Conservation (phyloP, 2,888 invertebrate genomes). For the Iselma pallidipennis region DNA sequence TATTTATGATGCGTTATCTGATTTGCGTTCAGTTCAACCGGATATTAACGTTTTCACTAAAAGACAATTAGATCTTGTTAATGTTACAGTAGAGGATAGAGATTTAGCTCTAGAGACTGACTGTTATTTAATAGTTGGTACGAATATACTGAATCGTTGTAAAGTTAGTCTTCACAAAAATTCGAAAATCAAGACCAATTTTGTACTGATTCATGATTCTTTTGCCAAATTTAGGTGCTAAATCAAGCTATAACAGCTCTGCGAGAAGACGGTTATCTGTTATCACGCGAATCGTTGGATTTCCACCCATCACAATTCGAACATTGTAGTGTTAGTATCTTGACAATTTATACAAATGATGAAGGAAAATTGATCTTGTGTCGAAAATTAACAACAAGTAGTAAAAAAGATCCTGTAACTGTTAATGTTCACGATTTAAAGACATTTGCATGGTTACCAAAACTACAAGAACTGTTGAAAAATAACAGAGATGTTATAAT, state of each 20-base stretch:
- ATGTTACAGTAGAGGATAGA: conserved; percentile 64
- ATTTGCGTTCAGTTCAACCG: conserved; percentile 71
- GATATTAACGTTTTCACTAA: conserved; percentile 64
- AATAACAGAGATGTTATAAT: conserved; percentile 59
- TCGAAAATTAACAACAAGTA: no score
- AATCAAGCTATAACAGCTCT: background rate
- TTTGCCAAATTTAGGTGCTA: no score
- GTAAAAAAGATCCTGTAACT: background rate
- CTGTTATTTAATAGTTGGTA: conserved; percentile 34
- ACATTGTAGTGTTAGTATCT: conserved; percentile 59
- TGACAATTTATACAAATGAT: conserved; percentile 58
- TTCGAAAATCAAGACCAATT: no score
- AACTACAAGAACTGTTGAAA: conserved; percentile 48
- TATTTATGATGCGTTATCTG: background rate
- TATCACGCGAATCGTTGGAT: conserved; percentile 61
- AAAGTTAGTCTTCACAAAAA: no score
- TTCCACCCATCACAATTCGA: conserved; percentile 56
- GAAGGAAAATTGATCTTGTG: conserved; percentile 60
- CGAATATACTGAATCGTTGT: conserved; percentile 57
- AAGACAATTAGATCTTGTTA: conserved; percentile 57
- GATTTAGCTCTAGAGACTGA: no score
- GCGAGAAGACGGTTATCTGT: background rate
- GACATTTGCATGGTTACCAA: conserved; percentile 61
- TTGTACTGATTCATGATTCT: no score
- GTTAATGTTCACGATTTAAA: conserved; percentile 23